Evolutionary conservation across 2,113 vertebrate species (phyloP), one percentile per base, ranked within the genome.

Genomic region (Myanophis thanlyinensis): DNA sequence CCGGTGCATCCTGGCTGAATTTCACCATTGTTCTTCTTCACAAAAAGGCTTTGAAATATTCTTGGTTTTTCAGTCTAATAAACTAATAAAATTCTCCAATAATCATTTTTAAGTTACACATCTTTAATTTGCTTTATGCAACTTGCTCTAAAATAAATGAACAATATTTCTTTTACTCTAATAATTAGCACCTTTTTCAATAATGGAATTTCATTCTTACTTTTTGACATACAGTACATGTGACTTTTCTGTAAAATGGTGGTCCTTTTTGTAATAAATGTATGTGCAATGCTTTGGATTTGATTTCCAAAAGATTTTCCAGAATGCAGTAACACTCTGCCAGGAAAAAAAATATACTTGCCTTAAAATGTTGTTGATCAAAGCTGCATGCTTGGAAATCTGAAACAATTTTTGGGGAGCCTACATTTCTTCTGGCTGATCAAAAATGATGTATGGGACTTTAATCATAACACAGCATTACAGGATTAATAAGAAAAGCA

Each of bases 31-130:
- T n/a, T 56, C 47, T 93, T 94, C 90, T 84, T 87, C n/a, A 11
- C 88, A 0, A 1, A 88, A 1, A 91, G 94, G 93, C 91, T 96
- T 94, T 93, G 93, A 93, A 95, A 95, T 93, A 46, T 0, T 20
- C 10, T 56, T 90, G 90, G 48, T 13, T 20, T 85, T 88, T 94
- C 18, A 89, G 52, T 30, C 51, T 89, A 18, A 0, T 27, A 93
- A 90, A 48, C 0, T n/a, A 49, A 80, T n/a, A n/a, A n/a, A n/a
- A n/a, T 40, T 5, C 30, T 52, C 10, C 20, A 23, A 40, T n/a
- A 27, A 5, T 20, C 3, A 51, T 15, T 49, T 80, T 40, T 2
- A 73, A 4, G 12, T 48, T 27, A 48, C 12, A 30, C 25, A 47
- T 49, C 47, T 49, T 27, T 48, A 23, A 86, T 3, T 80, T 80